Base-by-base conservation (phyloP, 2,113 vertebrate species). In the Cephalopterus ornatus region DNA sequence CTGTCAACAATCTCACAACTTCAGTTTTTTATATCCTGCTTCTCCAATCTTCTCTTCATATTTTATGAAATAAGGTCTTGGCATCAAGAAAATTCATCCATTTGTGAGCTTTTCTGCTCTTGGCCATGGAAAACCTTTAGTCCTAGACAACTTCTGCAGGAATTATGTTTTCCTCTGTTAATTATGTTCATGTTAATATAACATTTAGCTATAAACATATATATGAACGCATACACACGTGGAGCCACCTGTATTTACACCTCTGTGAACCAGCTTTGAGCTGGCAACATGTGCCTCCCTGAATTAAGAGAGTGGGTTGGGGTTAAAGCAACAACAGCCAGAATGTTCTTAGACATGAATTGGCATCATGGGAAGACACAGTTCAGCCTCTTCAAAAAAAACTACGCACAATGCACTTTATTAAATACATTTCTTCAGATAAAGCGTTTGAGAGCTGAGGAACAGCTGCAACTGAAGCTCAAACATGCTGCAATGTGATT, bases 241-340 rank as follows among this genome's bases (percentile, higher is more conserved):
- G 42, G 27, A 66, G 18, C 63, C 75, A 84, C 76, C 78, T 83
- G 58, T 79, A 85, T 83, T 79, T 85, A 67, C 13, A 75, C 16
- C 42, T 46, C 71, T 41, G 21, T 74, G 62, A 88, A 68, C 27
- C 30, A 86, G 67, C 42, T 75, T 35, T 46, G 33, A 86, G 39
- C 67, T 91, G 67, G 50, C 68, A 86, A 74, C 39, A 74, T 44
- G 72, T 55, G 73, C 42, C 42, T 86, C 63, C 46, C 28, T 1
- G 0, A 77, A 62, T 59, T 71, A 33, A 49, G 37, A 70, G 14
- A 62, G 61, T 59, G 39, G 35, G 47, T 6, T 92, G 68, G 50
- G 76, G 76, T 95, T 93, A 91, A 95, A 93, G 53, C 67, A 41
- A 16, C 46, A 72, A 70, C 72, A 94, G 37, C 41, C 63, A 93